These are phyloP conservation scores for Tragelaphus imberbis DNA, from an alignment of 2,113 vertebrate species.

Conservation along the genomic window DNA sequence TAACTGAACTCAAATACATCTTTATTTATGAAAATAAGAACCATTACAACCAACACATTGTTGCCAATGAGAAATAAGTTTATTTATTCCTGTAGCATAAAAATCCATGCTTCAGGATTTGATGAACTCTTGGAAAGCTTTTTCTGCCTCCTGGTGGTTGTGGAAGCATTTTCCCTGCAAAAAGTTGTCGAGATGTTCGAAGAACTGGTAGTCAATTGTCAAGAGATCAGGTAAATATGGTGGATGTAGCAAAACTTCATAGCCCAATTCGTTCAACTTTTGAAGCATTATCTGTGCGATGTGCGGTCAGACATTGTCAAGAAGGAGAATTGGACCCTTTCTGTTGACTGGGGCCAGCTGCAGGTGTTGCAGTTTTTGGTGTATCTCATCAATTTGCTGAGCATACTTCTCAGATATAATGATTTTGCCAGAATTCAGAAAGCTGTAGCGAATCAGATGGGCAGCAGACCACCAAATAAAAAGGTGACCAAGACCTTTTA, in stretches of 20 bases:
- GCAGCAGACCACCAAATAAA: not conserved
- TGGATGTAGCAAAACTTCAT: not conserved
- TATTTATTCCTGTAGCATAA: not conserved
- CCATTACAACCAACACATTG: not conserved
- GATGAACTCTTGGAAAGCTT: not conserved
- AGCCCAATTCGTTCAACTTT: not conserved
- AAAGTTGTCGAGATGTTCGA: not conserved
- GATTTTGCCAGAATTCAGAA: not conserved
- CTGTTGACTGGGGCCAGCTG: not conserved
- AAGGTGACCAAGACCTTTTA: not conserved
- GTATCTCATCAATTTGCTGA: not conserved
- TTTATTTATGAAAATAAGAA: not conserved
- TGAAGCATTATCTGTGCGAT: not conserved
- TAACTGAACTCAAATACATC: not conserved
- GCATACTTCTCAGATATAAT: not conserved
- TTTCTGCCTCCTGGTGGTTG: not conserved
- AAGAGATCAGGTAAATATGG: not conserved
- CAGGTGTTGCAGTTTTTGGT: not conserved
- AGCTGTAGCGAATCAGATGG: accelerated
- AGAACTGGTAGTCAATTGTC: not conserved
- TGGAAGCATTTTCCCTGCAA: not conserved
- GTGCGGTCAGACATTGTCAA: not conserved
- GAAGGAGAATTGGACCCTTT: not conserved
- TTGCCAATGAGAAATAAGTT: not conserved
- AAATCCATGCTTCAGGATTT: not conserved